phyloP scores from a whole-genome alignment of 2,113 vertebrate species.

The Thalassoma bifasciatum region DNA sequence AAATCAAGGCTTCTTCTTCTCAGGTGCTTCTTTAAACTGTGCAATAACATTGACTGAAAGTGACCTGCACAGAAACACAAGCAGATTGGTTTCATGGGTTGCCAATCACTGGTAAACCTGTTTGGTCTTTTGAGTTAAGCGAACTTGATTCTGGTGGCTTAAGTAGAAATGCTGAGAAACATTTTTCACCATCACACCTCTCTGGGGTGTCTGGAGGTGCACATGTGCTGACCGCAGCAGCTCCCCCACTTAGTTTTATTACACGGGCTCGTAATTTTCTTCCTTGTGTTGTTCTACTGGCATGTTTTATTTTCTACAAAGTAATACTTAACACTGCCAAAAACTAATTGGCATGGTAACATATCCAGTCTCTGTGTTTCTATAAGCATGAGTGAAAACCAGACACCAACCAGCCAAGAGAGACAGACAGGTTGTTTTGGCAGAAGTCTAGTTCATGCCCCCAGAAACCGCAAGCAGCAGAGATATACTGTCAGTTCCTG shows the following conservation, averaged over 20 bases:
- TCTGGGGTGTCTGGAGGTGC: slow-evolving; percentile 64
- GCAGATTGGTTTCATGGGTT: not conserved
- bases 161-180: slow-evolving; percentile 65
- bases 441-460: slow-evolving; percentile 49
- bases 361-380: slow-evolving; percentile 13
- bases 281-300: slow-evolving; percentile 57
- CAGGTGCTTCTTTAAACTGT: slow-evolving; percentile 3
- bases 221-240: slow-evolving; percentile 64
- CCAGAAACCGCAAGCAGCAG: slow-evolving; percentile 17
- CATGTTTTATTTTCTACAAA: slow-evolving; percentile 12
- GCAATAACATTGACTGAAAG: not conserved
- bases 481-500: slow-evolving; percentile 47
- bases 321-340: slow-evolving; percentile 35
- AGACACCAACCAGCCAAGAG: slow-evolving; percentile 41
- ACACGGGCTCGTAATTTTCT: slow-evolving; percentile 58
- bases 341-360: slow-evolving; percentile 41
- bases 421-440: slow-evolving; percentile 22
- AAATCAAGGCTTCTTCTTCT: too few species aligned
- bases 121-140: slow-evolving; percentile 14
- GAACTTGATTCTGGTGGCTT: slow-evolving; percentile 46
- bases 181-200: slow-evolving; percentile 60
- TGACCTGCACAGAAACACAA: slow-evolving; percentile 5
- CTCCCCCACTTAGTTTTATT: slow-evolving; percentile 75
- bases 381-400: slow-evolving; percentile 21
- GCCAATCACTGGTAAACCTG: slow-evolving; percentile 20